Percentiles rank a stretch among this genome's conserved stretches.
phyloP scores from a whole-genome alignment of 2,888 invertebrate genomes.

The Imbricaverruca yamaguchii region DNA sequence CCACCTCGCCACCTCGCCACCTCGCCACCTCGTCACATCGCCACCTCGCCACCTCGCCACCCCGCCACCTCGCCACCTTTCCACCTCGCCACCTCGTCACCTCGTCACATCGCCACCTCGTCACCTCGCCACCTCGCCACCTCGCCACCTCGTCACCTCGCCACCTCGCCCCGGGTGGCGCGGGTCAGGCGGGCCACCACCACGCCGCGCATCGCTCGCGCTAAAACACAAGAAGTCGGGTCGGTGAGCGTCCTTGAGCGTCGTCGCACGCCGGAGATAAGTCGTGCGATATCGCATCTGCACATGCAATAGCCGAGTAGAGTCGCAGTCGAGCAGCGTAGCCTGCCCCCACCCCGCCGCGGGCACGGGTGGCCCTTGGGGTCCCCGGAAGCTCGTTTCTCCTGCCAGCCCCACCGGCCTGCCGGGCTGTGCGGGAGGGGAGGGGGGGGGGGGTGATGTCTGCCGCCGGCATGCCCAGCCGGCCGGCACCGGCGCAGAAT shows the following conservation, averaged over 20 bases:
- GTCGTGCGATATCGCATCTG: neutral
- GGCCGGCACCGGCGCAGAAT: constrained; percentile 1
- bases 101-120: too few relatives aligned
- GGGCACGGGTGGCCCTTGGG: neutral
- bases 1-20: too few relatives aligned
- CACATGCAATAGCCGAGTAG: neutral
- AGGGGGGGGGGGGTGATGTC: neutral
- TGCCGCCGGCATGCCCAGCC: too few relatives aligned
- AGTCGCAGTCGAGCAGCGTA: neutral
- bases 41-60: too few relatives aligned
- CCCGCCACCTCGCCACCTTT: too few relatives aligned
- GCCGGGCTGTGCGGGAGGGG: neutral
- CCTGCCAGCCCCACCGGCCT: neutral
- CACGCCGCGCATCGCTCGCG: too few relatives aligned
- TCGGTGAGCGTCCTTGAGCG: neutral
- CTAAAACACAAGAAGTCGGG: neutral
- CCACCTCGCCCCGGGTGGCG: too few relatives aligned
- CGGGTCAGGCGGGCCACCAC: too few relatives aligned
- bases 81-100: too few relatives aligned
- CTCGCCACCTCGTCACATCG: too few relatives aligned
- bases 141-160: too few relatives aligned
- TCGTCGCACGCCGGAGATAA: neutral
- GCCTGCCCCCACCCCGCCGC: neutral
- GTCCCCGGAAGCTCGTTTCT: neutral
- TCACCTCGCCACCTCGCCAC: too few relatives aligned